Evolutionary conservation across 2,888 invertebrate species (phyloP).

Genomic region (Philopedon plagiatum): DNA sequence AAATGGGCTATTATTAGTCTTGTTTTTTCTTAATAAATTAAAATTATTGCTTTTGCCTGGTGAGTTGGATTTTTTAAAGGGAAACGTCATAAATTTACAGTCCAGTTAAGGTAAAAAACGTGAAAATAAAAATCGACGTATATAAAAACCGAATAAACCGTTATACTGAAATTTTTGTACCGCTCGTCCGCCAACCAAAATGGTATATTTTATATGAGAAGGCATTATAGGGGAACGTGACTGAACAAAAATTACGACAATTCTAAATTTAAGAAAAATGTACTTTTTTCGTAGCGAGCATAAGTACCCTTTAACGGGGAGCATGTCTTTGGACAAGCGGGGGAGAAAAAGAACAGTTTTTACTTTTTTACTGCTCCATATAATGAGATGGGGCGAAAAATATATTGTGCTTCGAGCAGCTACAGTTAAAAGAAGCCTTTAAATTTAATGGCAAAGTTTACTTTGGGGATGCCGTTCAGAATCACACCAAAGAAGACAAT

Average conservation of each 20-base stretch:
- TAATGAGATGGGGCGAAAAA: slow-evolving; percentile 44
- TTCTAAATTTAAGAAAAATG: slow-evolving; percentile 41
- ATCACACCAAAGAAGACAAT: slow-evolving; percentile 15
- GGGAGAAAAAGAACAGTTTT: slow-evolving; percentile 1
- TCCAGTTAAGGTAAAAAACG: not conserved
- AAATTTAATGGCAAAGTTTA: slow-evolving; percentile 34
- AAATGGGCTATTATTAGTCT: no score
- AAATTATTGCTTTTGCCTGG: not conserved
- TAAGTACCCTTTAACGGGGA: slow-evolving; percentile 35
- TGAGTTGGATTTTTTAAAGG: not conserved
- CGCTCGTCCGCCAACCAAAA: slow-evolving; percentile 32
- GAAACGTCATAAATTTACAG: not conserved
- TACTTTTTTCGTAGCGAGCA: slow-evolving; percentile 33
- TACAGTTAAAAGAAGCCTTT: slow-evolving; percentile 27
- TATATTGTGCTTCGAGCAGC: slow-evolving; percentile 14
- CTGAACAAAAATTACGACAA: slow-evolving; percentile 48
- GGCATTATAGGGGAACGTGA: slow-evolving; percentile 42
- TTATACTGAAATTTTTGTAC: slow-evolving; percentile 36
- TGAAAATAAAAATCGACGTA: slow-evolving; percentile 3
- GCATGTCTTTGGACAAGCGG: slow-evolving; percentile 24
- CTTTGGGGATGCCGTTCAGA: slow-evolving; percentile 25
- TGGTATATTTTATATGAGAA: slow-evolving; percentile 42
- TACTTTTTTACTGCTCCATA: slow-evolving; percentile 39
- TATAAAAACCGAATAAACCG: slow-evolving; percentile 21
- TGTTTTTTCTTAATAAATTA: no score